Evolutionary conservation across 2,888 invertebrate genomes (phyloP).

Genomic region (Ethmia dodecea): DNA sequence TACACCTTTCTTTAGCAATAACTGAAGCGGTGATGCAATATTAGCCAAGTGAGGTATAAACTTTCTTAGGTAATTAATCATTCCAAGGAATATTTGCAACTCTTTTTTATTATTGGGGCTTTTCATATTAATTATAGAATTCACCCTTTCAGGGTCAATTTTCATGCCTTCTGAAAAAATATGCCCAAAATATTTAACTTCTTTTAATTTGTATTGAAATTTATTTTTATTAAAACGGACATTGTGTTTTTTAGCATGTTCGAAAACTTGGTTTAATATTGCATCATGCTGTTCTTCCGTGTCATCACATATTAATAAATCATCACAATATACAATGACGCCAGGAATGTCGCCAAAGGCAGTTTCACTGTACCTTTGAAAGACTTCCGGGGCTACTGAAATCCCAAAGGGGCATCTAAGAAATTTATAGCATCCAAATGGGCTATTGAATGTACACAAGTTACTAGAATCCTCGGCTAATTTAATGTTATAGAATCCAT

Average conservation of each 20-base stretch:
- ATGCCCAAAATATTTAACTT: constrained; percentile 20
- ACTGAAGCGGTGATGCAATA: constrained; percentile 7
- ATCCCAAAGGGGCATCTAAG: background rate
- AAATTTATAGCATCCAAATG: background rate
- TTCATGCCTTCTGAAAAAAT: constrained; percentile 15
- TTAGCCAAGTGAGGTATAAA: constrained; percentile 15
- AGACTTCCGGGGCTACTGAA: background rate
- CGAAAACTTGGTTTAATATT: constrained; percentile 11
- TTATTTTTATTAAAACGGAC: constrained; percentile 22
- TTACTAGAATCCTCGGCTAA: background rate
- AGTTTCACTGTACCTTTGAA: background rate
- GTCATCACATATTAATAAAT: constrained; percentile 9
- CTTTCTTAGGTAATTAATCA: no score
- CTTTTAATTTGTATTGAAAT: constrained; percentile 11
- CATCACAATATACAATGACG: background rate
- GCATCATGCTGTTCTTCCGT: constrained; percentile 16
- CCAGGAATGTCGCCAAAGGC: background rate
- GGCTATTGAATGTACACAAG: background rate
- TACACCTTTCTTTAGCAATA: constrained; percentile 15
- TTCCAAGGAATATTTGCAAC: no score
- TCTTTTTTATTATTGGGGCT: constrained; percentile 20
- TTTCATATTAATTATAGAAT: constrained; percentile 16
- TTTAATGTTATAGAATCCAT: background rate
- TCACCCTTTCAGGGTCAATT: constrained; percentile 15
- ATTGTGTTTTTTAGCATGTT: constrained; percentile 15